phyloP scores from a whole-genome alignment of 2,888 invertebrate species.

The Apodemia duryi region DNA sequence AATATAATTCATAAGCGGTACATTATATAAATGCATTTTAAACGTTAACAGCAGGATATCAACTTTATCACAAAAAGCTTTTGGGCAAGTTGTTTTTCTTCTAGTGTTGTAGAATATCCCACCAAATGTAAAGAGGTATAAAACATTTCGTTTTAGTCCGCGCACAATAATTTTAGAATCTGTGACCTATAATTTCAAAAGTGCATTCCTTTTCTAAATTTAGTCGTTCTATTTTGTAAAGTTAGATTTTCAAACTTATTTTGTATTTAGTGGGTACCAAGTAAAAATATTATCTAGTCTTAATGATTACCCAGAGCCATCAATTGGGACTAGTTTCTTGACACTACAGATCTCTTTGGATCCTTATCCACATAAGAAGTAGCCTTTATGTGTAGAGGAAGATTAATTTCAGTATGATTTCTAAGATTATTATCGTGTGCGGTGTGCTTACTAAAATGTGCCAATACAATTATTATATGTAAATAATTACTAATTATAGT shows the following conservation, averaged over 20 bases:
- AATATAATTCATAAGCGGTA: too few species aligned
- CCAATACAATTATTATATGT: too few species aligned
- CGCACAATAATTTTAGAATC: constrained; percentile 4
- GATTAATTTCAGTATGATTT: too few species aligned
- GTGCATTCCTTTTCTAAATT: constrained; percentile 11
- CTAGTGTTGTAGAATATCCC: constrained; percentile 14
- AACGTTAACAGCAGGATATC: background rate
- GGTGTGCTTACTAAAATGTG: too few species aligned
- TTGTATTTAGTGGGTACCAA: background rate
- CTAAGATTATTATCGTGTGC: too few species aligned
- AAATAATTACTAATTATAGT: too few species aligned
- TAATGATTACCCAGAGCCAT: background rate
- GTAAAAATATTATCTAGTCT: background rate
- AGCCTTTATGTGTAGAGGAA: background rate
- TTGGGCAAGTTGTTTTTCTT: constrained; percentile 16
- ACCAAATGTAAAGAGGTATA: constrained; percentile 17
- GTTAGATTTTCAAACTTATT: background rate
- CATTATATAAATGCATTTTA: background rate
- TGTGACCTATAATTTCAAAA: background rate
- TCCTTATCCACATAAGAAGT: background rate
- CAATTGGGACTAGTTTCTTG: background rate
- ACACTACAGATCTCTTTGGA: background rate
- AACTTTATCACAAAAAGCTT: constrained; percentile 2
- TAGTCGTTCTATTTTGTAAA: background rate
- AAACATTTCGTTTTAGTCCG: background rate